Evolutionary conservation across 1,140 invertebrate species (phyloP).

Genomic region (Globodera rostochiensis): DNA sequence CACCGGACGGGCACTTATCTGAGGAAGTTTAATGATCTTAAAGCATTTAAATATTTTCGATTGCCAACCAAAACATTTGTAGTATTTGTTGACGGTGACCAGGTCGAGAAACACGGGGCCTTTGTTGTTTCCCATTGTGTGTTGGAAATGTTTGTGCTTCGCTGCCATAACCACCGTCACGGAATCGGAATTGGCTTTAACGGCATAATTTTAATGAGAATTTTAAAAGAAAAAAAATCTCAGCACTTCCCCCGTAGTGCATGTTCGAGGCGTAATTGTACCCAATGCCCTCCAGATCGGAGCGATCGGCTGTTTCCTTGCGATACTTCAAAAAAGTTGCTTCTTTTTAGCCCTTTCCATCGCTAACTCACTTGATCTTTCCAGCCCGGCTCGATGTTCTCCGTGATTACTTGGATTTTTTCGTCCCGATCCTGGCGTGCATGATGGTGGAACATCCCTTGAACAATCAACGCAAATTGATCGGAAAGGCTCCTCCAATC

Average conservation of each 20-base stretch:
- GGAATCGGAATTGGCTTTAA: conserved; percentile 16
- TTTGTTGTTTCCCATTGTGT: conserved; percentile 32
- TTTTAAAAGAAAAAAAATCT: neutral
- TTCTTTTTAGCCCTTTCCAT: neutral
- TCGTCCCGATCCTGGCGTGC: conserved; percentile 45
- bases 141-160: conserved; percentile 35
- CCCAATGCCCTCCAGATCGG: conserved; percentile 40
- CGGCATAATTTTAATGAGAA: neutral
- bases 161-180: conserved; percentile 29
- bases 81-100: conserved; percentile 34
- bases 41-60: neutral
- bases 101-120: conserved; percentile 30
- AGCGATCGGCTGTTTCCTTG: conserved; percentile 35
- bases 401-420: conserved; percentile 21
- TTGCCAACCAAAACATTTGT: conserved; percentile 27
- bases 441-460: conserved; percentile 44
- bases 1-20: neutral
- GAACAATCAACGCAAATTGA: neutral
- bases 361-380: conserved; percentile 14
- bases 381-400: conserved; percentile 47
- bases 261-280: conserved; percentile 51
- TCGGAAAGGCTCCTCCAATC: conserved; percentile 5
- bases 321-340: conserved; percentile 8
- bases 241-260: conserved; percentile 42
- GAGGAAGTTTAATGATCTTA: neutral